Conservation (phyloP, 2,888 invertebrate species). For the Isoperla grammatica region DNA sequence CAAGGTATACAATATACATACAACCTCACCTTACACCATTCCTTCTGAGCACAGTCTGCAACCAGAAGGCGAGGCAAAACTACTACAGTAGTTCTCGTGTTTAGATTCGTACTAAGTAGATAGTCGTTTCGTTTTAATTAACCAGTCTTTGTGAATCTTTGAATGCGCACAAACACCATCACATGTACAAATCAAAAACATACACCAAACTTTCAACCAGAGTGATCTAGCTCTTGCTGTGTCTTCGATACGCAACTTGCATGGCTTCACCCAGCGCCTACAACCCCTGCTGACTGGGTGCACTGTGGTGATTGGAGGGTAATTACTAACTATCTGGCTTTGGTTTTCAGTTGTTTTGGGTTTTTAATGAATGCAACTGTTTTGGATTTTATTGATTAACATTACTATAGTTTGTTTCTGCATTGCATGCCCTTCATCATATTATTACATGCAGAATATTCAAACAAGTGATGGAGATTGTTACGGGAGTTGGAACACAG, state of each 20-base stretch:
- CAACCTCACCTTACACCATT: not conserved
- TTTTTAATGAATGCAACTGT: constrained; percentile 28
- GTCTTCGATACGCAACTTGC: too few species aligned
- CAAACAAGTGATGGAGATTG: too few species aligned
- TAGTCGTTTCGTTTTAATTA: too few species aligned
- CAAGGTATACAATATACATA: constrained; percentile 60
- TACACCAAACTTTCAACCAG: not conserved
- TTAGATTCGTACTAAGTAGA: too few species aligned
- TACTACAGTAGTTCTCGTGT: too few species aligned
- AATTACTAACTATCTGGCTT: not conserved
- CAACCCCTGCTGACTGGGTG: constrained; percentile 15
- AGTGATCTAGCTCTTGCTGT: not conserved
- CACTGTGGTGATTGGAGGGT: constrained; percentile 15
- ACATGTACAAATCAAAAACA: not conserved
- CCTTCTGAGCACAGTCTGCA: not conserved
- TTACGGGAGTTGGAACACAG: too few species aligned
- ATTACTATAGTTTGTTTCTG: not conserved
- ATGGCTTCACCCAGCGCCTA: constrained; percentile 10
- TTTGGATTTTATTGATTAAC: constrained; percentile 15
- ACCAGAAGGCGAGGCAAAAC: not conserved
- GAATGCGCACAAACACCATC: not conserved
- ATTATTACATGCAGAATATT: constrained; percentile 17
- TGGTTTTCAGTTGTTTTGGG: constrained; percentile 21
- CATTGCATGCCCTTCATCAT: constrained; percentile 25
- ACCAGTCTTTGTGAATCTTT: not conserved